Percentiles rank a stretch among this genome's conserved stretches.
These are phyloP conservation scores for Elaeidobius kamerunicus DNA, from an alignment of 2,888 invertebrate genomes.

Conservation along the genomic window DNA sequence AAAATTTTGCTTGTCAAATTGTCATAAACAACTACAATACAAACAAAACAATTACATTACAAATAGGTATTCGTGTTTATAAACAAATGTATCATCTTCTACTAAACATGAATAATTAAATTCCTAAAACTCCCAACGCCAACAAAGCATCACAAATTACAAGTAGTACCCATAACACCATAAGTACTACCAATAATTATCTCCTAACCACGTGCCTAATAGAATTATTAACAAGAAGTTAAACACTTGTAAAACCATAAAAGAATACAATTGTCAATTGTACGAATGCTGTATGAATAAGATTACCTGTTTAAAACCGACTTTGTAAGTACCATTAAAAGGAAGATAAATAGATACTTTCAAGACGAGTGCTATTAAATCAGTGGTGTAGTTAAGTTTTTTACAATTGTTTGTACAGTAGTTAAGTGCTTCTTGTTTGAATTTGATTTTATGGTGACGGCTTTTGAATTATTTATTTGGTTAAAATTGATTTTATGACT, in stretches of 20 bases:
- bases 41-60: no score
- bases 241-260: slow-evolving; percentile 31
- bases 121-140: slow-evolving; percentile 14
- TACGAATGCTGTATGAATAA: slow-evolving; percentile 30
- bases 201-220: slow-evolving; percentile 27
- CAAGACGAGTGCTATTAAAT: slow-evolving; percentile 13
- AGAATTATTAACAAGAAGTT: slow-evolving; percentile 32
- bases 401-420: slow-evolving; percentile 2
- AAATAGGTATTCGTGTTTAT: no score
- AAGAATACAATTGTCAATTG: slow-evolving; percentile 33
- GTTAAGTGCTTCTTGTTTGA: slow-evolving; percentile 4
- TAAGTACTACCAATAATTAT: slow-evolving; percentile 23
- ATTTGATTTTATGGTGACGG: no score
- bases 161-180: slow-evolving; percentile 23
- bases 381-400: slow-evolving; percentile 15
- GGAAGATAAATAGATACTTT: slow-evolving; percentile 26
- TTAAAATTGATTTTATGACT: no score
- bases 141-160: slow-evolving; percentile 17
- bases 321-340: slow-evolving; percentile 26
- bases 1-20: no score
- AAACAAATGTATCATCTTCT: no score
- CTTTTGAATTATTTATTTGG: no score
- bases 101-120: slow-evolving; percentile 6
- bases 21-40: no score
- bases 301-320: slow-evolving; percentile 25